Conservation (phyloP, 2,113 vertebrate species). For the Burhinus oedicnemus region DNA sequence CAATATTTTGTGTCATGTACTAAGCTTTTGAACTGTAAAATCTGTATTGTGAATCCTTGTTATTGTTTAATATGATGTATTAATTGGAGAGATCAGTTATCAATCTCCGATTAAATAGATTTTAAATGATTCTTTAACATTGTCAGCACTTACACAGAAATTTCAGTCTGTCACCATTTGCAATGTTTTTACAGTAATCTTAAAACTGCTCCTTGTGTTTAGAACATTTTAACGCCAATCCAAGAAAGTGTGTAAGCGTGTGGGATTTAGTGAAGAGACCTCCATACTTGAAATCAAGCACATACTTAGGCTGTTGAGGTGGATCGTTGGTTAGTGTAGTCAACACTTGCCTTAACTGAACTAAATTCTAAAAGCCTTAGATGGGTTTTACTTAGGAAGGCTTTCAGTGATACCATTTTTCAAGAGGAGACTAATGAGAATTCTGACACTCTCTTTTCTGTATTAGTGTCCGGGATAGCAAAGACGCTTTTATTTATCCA, state of each 20-base stretch:
- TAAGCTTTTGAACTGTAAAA: not conserved
- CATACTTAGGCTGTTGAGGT: not conserved
- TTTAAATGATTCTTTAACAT: not conserved
- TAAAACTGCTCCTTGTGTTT: not conserved
- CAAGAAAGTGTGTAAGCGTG: not conserved
- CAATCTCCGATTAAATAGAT: not conserved
- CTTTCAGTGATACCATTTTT: not conserved
- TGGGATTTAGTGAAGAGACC: not conserved
- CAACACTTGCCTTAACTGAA: not conserved
- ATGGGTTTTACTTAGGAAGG: not conserved
- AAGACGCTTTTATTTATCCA: constrained; percentile 18
- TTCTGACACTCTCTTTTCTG: not conserved
- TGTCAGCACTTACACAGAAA: not conserved
- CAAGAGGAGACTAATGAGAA: not conserved
- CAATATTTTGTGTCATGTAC: fast-evolving
- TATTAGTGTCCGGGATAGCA: not conserved
- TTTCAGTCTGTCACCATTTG: not conserved
- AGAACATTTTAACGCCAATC: not conserved
- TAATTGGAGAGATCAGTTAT: not conserved
- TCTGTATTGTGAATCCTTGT: not conserved
- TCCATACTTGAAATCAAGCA: not conserved
- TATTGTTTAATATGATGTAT: not conserved
- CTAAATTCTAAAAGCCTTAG: not conserved
- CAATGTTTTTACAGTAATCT: not conserved
- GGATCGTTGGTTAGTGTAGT: not conserved